Conservation (phyloP, 2,888 invertebrate species). For the Cyaniris semiargus region DNA sequence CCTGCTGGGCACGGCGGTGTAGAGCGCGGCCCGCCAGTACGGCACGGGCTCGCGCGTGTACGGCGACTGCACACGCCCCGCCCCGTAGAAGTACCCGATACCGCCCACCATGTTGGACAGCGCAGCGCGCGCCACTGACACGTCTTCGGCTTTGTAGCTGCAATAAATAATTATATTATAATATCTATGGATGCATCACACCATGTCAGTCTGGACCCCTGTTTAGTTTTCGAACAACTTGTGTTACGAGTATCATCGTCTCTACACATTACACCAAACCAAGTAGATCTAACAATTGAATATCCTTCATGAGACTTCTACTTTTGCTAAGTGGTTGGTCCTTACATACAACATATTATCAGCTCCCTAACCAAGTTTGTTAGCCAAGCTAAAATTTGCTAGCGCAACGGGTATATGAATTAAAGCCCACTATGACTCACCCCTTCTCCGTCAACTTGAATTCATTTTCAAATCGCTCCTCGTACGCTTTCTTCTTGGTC, state of each 20-base stretch:
- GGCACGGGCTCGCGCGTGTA: constrained; percentile 92
- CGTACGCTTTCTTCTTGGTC: constrained; percentile 83
- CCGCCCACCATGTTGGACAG: constrained; percentile 97
- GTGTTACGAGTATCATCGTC: not conserved
- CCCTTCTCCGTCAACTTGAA: constrained; percentile 89
- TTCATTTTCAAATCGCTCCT: constrained; percentile 88
- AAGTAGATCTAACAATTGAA: too few species aligned
- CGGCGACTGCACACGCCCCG: constrained; percentile 89
- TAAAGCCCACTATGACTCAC: constrained; percentile 53
- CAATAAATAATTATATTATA: constrained; percentile 32
- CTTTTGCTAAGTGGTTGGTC: too few species aligned
- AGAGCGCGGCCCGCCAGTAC: constrained; percentile 96
- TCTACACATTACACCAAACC: too few species aligned
- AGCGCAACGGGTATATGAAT: too few species aligned
- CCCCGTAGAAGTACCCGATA: constrained; percentile 98
- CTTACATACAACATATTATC: too few species aligned
- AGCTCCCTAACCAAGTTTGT: too few species aligned
- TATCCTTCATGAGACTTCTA: too few species aligned
- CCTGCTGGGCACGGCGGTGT: constrained; percentile 92
- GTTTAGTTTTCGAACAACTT: not conserved
- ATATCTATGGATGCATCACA: not conserved
- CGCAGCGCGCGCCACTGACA: constrained; percentile 89
- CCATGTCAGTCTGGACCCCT: not conserved
- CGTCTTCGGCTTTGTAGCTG: constrained; percentile 82
- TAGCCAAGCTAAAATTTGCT: too few species aligned